Conservation (phyloP, 2,888 invertebrate genomes). For the Calameuta filiformis region DNA sequence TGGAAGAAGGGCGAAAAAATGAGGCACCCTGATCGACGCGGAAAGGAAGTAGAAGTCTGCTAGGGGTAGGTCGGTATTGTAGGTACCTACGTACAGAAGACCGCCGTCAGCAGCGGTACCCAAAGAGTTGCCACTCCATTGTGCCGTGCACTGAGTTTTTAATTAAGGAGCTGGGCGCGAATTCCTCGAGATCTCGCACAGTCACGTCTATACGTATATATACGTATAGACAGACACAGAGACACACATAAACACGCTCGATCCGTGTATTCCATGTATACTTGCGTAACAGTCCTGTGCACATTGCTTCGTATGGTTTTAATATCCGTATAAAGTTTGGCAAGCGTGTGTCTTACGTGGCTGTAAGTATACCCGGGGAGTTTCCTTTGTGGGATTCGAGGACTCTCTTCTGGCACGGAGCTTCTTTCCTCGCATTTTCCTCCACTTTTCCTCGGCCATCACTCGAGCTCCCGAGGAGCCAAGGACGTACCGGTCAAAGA, state of each 20-base stretch:
- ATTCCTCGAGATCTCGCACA: constrained; percentile 50
- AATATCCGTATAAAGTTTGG: too few species aligned
- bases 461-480: constrained; percentile 17
- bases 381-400: constrained; percentile 42
- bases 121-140: constrained; percentile 62
- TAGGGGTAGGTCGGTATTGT: constrained; percentile 36
- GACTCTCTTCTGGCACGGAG: constrained; percentile 30
- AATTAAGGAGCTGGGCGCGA: constrained; percentile 57
- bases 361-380: not conserved
- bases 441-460: constrained; percentile 34
- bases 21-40: constrained; percentile 21
- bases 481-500: constrained; percentile 45
- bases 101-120: constrained; percentile 31
- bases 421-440: constrained; percentile 25
- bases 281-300: too few species aligned
- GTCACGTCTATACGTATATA: constrained; percentile 7
- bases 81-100: constrained; percentile 28
- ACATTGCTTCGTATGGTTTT: too few species aligned
- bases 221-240: constrained; percentile 15
- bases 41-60: constrained; percentile 34
- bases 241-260: constrained; percentile 6
- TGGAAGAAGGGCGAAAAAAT: constrained; percentile 5
- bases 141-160: constrained; percentile 60
- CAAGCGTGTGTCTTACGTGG: too few species aligned
- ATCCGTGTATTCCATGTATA: too few species aligned